Evolutionary conservation across 1,140 invertebrate species (phyloP).

Genomic region (Muscidifurax raptorellus): DNA sequence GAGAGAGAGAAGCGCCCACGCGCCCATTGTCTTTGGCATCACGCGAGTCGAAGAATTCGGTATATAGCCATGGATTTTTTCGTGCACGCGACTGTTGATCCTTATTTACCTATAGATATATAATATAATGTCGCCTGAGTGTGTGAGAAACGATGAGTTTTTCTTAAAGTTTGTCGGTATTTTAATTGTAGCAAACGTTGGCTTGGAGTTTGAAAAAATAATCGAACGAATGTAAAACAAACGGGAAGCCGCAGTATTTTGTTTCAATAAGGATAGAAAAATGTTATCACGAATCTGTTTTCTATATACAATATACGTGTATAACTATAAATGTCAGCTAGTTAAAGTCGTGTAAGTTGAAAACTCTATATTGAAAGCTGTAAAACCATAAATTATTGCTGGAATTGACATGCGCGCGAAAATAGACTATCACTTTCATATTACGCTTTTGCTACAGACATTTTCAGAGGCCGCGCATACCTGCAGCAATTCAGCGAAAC

Average conservation of each 20-base stretch:
- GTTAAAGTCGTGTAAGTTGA: no score
- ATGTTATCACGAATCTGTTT: no score
- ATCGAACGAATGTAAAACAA: no score
- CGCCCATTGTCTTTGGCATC: slow-evolving; percentile 62
- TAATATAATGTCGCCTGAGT: neutral
- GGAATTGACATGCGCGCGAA: neutral
- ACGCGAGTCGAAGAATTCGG: slow-evolving; percentile 5
- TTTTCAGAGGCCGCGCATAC: neutral
- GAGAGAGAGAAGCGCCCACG: slow-evolving; percentile 61
- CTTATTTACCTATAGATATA: neutral
- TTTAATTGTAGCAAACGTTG: no score
- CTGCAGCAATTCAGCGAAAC: neutral
- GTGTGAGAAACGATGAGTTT: no score
- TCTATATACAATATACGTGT: no score
- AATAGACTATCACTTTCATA: neutral
- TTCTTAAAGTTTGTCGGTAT: no score
- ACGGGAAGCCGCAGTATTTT: no score
- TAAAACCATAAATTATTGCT: neutral
- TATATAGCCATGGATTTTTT: neutral
- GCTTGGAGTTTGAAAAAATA: no score
- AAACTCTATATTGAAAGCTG: no score
- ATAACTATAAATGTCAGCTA: no score
- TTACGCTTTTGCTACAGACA: neutral
- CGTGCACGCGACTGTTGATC: neutral
- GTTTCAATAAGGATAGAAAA: no score